Base-by-base conservation (phyloP, 2,797 vertebrate species). In the Pipistrellus pygmaeus region DNA sequence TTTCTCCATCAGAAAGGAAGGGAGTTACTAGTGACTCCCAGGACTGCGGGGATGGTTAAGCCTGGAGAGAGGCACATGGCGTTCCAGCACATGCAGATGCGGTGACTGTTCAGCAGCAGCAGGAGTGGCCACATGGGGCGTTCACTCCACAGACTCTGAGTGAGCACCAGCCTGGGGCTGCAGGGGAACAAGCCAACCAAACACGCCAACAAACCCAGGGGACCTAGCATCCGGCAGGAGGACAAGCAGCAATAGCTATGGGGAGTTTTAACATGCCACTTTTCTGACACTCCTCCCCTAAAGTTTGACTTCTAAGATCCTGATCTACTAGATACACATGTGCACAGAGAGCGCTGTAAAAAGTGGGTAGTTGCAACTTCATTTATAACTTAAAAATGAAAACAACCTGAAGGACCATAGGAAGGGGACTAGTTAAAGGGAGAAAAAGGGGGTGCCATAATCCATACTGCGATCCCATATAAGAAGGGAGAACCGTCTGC, bases 181-280 rank as follows among this genome's bases (percentile, higher is more conserved):
- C 25, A 2, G 1, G 30, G n/a, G 32, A 30, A 11, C 15, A 55
- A 23, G 21, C 32, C 46, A 41, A 41, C 38, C 38, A 41, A 41
- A 41, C 38, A 41, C 38, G 4, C 38, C 38, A 41, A 41, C 32
- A 3, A 71, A 41, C 35, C 72, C 7, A 0, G 6, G 23, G n/a
- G 14, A 6, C 25, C 51, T 17, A 5, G 21, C 2, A 0, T 9
- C 21, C 3, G 4, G 20, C 13, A 0, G 21, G 25, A 55, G 46
- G 21, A 46, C n/a, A 80, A 27, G 25, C 78, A 48, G n/a, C n/a
- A 38, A 12, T 23, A 57, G 10, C 78, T 38, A 17, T 66, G 46
- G 27, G 48, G 73, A 60, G 4, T 35, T 35, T 51, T 64, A 55
- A 51, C 6, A 9, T 27, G 46, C 72, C 85, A 1, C 1, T 41